Percentiles rank a stretch among this genome's conserved stretches.
phyloP scores from a whole-genome alignment of 2,888 invertebrate species.

The Agriopis aurantiaria region DNA sequence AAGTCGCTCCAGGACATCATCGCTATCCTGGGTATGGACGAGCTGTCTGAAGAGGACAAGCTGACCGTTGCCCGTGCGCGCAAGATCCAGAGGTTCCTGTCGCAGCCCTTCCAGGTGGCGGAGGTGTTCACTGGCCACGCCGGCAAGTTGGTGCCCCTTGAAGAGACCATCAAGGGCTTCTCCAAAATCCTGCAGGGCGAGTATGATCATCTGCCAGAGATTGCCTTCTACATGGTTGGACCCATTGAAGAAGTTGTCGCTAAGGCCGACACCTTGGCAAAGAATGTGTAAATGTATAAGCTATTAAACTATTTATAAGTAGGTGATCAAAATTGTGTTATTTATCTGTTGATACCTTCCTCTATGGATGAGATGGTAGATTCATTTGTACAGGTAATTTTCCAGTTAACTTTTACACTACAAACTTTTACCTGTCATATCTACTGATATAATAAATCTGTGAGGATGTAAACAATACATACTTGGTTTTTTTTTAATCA shows the following conservation, averaged over 20 bases:
- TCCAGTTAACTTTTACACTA: slow-evolving; percentile 35
- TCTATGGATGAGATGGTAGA: slow-evolving; percentile 36
- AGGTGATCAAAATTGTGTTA: slow-evolving; percentile 45
- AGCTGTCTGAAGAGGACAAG: slow-evolving; percentile 98
- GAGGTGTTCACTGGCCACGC: slow-evolving; percentile 97
- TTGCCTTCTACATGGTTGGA: slow-evolving; percentile 98
- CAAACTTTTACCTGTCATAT: slow-evolving; percentile 59
- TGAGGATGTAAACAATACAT: slow-evolving; percentile 14
- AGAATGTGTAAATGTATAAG: slow-evolving; percentile 86
- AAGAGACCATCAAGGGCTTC: slow-evolving; percentile 96
- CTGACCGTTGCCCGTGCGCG: slow-evolving; percentile 96
- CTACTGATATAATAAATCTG: slow-evolving; percentile 43
- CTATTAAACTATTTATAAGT: slow-evolving; percentile 41
- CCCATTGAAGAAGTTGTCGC: slow-evolving; percentile 95
- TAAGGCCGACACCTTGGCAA: slow-evolving; percentile 93
- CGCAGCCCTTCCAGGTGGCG: slow-evolving; percentile 97
- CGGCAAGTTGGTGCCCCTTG: slow-evolving; percentile 95
- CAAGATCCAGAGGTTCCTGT: slow-evolving; percentile 97
- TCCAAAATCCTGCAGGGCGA: slow-evolving; percentile 93
- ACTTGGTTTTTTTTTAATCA: neutral
- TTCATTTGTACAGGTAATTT: slow-evolving; percentile 39
- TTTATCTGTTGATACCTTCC: slow-evolving; percentile 38
- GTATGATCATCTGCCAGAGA: slow-evolving; percentile 95
- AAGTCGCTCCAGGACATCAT: slow-evolving; percentile 94
- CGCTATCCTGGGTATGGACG: slow-evolving; percentile 97